Conservation (phyloP, 1,140 invertebrate species). For the Muscidifurax raptorellus region DNA sequence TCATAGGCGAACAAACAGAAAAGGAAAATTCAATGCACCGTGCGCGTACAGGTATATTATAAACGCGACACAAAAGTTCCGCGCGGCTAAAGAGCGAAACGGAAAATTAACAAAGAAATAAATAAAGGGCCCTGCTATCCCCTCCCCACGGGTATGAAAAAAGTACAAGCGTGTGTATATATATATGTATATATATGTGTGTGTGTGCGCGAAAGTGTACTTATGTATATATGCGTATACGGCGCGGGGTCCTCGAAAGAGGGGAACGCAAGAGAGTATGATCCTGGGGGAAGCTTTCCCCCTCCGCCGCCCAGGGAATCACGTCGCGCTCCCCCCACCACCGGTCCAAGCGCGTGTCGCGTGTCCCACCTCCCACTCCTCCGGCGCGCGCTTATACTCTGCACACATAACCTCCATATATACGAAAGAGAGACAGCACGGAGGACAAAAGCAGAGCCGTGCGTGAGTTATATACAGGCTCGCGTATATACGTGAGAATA, state of each 20-base stretch:
- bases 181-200: too few species aligned
- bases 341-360: constrained; percentile 63
- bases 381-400: constrained; percentile 31
- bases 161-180: neutral
- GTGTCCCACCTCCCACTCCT: constrained; percentile 73
- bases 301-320: constrained; percentile 48
- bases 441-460: neutral
- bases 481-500: constrained; percentile 13
- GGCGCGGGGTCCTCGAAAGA: neutral
- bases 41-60: neutral
- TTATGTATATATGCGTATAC: too few species aligned
- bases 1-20: neutral
- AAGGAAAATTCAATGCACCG: neutral
- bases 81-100: neutral
- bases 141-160: neutral
- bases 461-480: neutral
- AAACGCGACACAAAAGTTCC: neutral
- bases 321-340: constrained; percentile 56
- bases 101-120: constrained; percentile 26
- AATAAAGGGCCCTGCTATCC: neutral
- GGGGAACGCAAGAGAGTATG: constrained; percentile 49
- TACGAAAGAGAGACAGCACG: constrained; percentile 8
- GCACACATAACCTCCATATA: constrained; percentile 18
- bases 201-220: too few species aligned
- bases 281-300: constrained; percentile 57